Percentiles rank a stretch among this genome's conserved stretches.
Evolutionary conservation across 2,797 vertebrate genomes (phyloP).

Genomic region (Liparis tanakae): DNA sequence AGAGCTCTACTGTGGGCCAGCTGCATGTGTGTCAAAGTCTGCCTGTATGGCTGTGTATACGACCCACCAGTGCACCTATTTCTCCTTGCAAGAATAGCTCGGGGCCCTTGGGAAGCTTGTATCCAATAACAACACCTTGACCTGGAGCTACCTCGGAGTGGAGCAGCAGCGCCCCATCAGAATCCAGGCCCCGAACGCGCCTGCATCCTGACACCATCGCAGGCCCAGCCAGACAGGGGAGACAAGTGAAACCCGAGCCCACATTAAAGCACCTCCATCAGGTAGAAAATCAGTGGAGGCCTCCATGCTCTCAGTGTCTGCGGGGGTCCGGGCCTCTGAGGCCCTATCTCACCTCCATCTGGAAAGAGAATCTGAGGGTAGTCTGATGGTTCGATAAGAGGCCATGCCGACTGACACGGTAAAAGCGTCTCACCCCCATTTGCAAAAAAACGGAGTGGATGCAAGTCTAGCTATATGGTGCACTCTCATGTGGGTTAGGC

Average conservation of each 20-base stretch:
- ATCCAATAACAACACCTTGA: slow-evolving; percentile 63
- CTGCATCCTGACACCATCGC: slow-evolving; percentile 72
- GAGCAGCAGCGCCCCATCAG: slow-evolving; percentile 45
- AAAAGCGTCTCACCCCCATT: slow-evolving; percentile 75
- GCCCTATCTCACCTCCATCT: slow-evolving; percentile 86
- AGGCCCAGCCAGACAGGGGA: slow-evolving; percentile 74
- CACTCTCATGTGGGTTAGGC: slow-evolving; percentile 60
- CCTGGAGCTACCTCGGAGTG: slow-evolving; percentile 47
- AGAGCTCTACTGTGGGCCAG: slow-evolving; percentile 50
- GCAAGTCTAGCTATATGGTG: slow-evolving; percentile 51
- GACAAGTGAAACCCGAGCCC: slow-evolving; percentile 78
- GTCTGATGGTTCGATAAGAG: slow-evolving; percentile 81
- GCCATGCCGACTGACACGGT: slow-evolving; percentile 75
- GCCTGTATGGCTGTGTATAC: slow-evolving; percentile 26
- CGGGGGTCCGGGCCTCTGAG: slow-evolving; percentile 79
- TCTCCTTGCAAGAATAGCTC: slow-evolving; percentile 28
- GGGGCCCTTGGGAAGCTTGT: slow-evolving; percentile 23
- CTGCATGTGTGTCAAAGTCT: slow-evolving; percentile 51
- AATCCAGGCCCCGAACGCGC: slow-evolving; percentile 51
- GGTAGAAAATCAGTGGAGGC: slow-evolving; percentile 79
- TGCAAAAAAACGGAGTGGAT: slow-evolving; percentile 52
- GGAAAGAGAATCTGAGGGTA: slow-evolving; percentile 85
- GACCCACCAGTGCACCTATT: slow-evolving; percentile 38
- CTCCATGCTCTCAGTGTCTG: slow-evolving; percentile 78
- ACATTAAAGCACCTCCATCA: slow-evolving; percentile 83